Base-by-base conservation (phyloP, 2,888 invertebrate genomes). In the Mythimna ferrago region DNA sequence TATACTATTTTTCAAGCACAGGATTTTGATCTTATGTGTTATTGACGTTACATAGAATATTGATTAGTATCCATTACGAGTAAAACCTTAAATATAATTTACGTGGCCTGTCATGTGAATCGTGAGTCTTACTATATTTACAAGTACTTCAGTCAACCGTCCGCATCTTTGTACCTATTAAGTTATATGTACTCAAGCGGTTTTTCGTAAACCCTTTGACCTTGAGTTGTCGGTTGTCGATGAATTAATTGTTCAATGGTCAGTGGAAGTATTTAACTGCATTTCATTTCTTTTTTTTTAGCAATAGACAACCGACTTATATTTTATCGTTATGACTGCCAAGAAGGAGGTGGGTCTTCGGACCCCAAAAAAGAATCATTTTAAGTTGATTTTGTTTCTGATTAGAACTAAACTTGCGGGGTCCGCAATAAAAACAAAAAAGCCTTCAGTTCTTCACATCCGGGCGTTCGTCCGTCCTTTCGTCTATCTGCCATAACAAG, bases 401-500 rank as follows among this genome's bases (percentile, higher is more conserved):
- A 26, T 26, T 57, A 26, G 7, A 66, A 38, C 64, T 64, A n/a
- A 51, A 21, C 38, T 66, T 26, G 19, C 16, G 57, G 26, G 66
- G 26, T 38, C 38, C 66, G 26, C 21, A 19, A 21, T 11, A 26
- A 38, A 38, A 41, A 21, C 16, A 16, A 57, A 57, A 57, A 19
- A 21, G 7, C 19, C 21, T 38, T 10, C 21, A 4, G 7, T 66
- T 26, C 57, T 57, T 66, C 57, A 4, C 38, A 26, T 0, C 19
- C 54, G 57, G 38, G 56, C 57, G 38, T 66, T 38, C 66, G 66
- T 66, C 66, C 62, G 62, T 62, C 6, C 64, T n/a, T 65, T 35
- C 51, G 64, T 65, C 51, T 26, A 19, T 66, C 66, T 57, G 57
- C 57, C 57, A 66, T 57, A 66, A 66, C 66, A 66, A 57, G 57